These are phyloP conservation scores for Apodemus agrarius DNA, from an alignment of 2,797 vertebrate genomes.

Conservation along the genomic window DNA sequence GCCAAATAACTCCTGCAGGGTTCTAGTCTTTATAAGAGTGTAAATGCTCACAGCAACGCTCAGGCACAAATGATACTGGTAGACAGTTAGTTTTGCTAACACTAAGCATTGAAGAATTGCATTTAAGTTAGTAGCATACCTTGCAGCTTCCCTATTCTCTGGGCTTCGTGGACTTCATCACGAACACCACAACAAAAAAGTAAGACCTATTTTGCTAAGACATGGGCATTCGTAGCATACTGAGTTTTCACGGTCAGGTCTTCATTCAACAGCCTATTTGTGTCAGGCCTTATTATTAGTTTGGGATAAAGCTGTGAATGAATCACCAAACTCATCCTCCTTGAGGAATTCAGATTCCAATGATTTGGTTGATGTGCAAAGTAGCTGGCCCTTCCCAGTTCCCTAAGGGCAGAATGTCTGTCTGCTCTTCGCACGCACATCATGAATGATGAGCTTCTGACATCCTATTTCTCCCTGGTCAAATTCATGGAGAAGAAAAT, in stretches of 20 bases:
- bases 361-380: not conserved
- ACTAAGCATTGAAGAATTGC: not conserved
- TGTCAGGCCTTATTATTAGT: not conserved
- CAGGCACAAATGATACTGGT: not conserved
- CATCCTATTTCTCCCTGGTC: not conserved
- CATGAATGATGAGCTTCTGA: not conserved
- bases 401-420: not conserved
- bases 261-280: not conserved
- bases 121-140: not conserved
- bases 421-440: not conserved
- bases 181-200: not conserved
- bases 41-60: not conserved
- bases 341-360: not conserved
- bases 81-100: not conserved
- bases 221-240: constrained; percentile 15
- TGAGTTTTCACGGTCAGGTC: constrained; percentile 23
- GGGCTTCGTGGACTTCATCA: not conserved
- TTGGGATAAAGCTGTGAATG: not conserved
- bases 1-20: not conserved
- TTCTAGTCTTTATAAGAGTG: not conserved
- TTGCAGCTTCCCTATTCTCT: not conserved
- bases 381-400: not conserved
- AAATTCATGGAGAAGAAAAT: not conserved
- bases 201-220: constrained; percentile 1
- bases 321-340: not conserved